Base-by-base conservation (phyloP, 2,113 vertebrate genomes). In the Scophthalmus maximus region DNA sequence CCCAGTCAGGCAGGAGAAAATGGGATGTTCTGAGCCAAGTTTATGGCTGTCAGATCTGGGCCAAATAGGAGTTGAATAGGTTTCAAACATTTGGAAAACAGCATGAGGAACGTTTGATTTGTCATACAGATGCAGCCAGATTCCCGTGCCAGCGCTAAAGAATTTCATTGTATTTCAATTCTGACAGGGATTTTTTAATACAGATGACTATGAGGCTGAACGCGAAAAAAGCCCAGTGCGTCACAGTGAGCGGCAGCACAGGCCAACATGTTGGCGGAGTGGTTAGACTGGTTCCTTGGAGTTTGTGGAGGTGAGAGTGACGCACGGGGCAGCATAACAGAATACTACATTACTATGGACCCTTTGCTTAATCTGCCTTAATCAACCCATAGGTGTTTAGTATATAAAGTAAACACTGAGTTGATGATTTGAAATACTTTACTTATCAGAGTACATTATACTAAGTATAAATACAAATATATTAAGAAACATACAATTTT, bases 41-140 rank as follows among this genome's bases (percentile, higher is more conserved):
- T 88, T 86, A 68, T 58, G 68, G 85, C 89, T 75, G 83, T 89
- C 85, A 88, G 86, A 92, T 77, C 80, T 78, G 75, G 73, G 83
- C 87, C 90, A 88, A 89, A 89, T 78, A 53, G 56, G 58, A 89
- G 68, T 75, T 88, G 88, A 91, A 88, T 7, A 47, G 77, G 55
- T 88, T 91, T 90, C 86, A 90, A 90, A 89, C 87, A 86, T 88
- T 86, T 86, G 84, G 77, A 83, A 77, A 86, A 72, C 80, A 85
- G 85, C 75, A 69, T 59, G 77, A 81, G 82, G 76, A 78, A 40
- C 66, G 71, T 88, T 88, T 89, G 77, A 84, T 90, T 88, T 81
- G 66, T 89, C 84, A 73, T 77, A 74, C 78, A 61, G 76, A 86
- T 81, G 81, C 58, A 56, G 79, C 67, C 78, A 81, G 79, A 79